Evolutionary conservation across 1,140 invertebrate genomes (phyloP), one percentile per base, ranked within the genome.

Genomic region (Zophobas morio): DNA sequence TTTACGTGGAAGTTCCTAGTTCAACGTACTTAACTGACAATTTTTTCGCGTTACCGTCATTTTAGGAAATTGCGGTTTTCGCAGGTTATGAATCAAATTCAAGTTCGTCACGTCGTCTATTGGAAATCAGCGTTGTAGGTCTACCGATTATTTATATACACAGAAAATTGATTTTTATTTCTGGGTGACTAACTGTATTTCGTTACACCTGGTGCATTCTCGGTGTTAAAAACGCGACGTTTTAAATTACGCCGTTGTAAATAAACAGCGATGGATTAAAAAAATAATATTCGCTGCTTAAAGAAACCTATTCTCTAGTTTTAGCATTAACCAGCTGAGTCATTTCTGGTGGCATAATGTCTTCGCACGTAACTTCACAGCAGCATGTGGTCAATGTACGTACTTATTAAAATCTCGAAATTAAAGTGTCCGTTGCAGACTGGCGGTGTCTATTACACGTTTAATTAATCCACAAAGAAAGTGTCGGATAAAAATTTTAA

Each of bases 101-200:
- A 36, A 36, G 37, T 66, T 42, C 42, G 60, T 66, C 60, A 66
- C 60, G 60, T 66, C 20, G 20, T 20, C 20, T 20, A 20, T 20
- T 20, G 20, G 20, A 54, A 54, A 54, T 54, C 42, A 20, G 53
- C n/a, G 35, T 54, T 34, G 8, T 54, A 54, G 20, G 20, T 20
- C 20, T 20, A 20, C 20, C 20, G 20, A 20, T 20, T 54, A 54
- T 54, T 54, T 54, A 34, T 54, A 54, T 54, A 54, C 53, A 2
- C 35, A 20, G 53, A 34, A 54, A 54, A 54, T 54, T 54, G 53
- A 54, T 54, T 54, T 54, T 34, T 54, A 54, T 54, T 54, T 54
- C 35, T 54, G 53, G 35, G 33, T 54, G 32, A 6, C 35, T 54
- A 54, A 54, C 53, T 54, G 53, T 54, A 54, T 54, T 54, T 33